phyloP scores from a whole-genome alignment of 1,140 invertebrate species.

The Hermetia illucens region DNA sequence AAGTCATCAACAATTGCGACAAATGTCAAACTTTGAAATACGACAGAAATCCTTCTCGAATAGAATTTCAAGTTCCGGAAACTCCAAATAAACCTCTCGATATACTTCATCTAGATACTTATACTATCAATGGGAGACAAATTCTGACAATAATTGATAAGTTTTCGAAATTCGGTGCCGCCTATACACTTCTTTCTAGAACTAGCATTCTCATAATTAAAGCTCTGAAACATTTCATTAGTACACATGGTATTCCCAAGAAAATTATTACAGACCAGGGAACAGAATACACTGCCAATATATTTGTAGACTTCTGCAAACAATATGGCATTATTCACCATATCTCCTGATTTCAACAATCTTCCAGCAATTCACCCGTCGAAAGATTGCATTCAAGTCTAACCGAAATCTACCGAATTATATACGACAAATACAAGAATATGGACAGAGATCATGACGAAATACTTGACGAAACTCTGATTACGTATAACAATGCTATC shows the following conservation, averaged over 20 bases:
- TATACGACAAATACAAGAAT: slow-evolving; percentile 4
- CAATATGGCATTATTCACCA: slow-evolving; percentile 11
- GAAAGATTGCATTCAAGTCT: slow-evolving; percentile 13
- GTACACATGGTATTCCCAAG: slow-evolving; percentile 8
- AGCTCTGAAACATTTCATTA: slow-evolving; percentile 10
- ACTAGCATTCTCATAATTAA: slow-evolving; percentile 7
- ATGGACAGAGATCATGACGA: slow-evolving; percentile 7
- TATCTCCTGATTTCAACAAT: slow-evolving; percentile 8
- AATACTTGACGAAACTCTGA: slow-evolving; percentile 8
- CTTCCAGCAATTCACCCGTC: slow-evolving; percentile 7
- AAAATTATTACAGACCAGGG: slow-evolving; percentile 11
- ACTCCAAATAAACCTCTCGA: slow-evolving; percentile 13
- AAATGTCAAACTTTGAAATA: slow-evolving; percentile 16
- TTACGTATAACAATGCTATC: slow-evolving; percentile 10
- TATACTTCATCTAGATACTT: slow-evolving; percentile 15
- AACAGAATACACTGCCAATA: slow-evolving; percentile 10
- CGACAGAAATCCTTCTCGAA: slow-evolving; percentile 14
- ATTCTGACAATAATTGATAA: slow-evolving; percentile 15
- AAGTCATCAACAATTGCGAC: slow-evolving; percentile 14
- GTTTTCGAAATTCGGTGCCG: slow-evolving; percentile 16
- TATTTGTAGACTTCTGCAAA: slow-evolving; percentile 11
- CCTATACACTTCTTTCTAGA: slow-evolving; percentile 9
- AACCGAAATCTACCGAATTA: slow-evolving; percentile 11
- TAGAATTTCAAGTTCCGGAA: slow-evolving; percentile 12
- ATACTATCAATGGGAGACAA: slow-evolving; percentile 9